Evolutionary conservation across 1,140 invertebrate species (phyloP).

Genomic region (Drosophila ambigua): DNA sequence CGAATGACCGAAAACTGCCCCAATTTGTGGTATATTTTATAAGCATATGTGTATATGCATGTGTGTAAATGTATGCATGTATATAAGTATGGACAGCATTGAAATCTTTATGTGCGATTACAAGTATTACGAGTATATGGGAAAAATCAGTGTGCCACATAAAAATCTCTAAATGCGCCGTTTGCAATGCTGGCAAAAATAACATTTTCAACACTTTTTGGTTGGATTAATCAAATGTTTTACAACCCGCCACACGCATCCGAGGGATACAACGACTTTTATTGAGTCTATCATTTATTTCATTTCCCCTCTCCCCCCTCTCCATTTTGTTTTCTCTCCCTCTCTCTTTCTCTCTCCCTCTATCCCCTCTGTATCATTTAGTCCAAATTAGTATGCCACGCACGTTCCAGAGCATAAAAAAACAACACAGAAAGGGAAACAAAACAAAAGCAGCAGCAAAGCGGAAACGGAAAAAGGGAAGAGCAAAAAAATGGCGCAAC

Average conservation of each 20-base stretch:
- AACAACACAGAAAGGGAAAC: conserved; percentile 30
- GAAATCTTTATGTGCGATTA: conserved; percentile 3
- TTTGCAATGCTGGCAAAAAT: conserved; percentile 74
- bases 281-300: not conserved
- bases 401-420: conserved; percentile 56
- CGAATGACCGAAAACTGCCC: conserved; percentile 36
- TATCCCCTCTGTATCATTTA: conserved; percentile 48
- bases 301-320: not conserved
- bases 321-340: no score
- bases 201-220: conserved; percentile 80
- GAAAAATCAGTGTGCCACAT: conserved; percentile 61
- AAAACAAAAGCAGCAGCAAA: conserved; percentile 53
- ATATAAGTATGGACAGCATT: not conserved
- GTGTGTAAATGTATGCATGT: not conserved
- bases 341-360: not conserved
- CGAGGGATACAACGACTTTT: conserved; percentile 9
- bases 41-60: not conserved
- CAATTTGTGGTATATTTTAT: conserved; percentile 67
- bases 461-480: conserved; percentile 57
- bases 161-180: conserved; percentile 76
- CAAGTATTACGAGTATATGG: conserved; percentile 34
- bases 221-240: conserved; percentile 76
- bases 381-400: conserved; percentile 78
- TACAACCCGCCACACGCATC: conserved; percentile 8
- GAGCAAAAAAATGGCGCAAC: conserved; percentile 53